Base-by-base conservation (phyloP, 2,888 invertebrate species). In the Pyrochroa serraticornis region DNA sequence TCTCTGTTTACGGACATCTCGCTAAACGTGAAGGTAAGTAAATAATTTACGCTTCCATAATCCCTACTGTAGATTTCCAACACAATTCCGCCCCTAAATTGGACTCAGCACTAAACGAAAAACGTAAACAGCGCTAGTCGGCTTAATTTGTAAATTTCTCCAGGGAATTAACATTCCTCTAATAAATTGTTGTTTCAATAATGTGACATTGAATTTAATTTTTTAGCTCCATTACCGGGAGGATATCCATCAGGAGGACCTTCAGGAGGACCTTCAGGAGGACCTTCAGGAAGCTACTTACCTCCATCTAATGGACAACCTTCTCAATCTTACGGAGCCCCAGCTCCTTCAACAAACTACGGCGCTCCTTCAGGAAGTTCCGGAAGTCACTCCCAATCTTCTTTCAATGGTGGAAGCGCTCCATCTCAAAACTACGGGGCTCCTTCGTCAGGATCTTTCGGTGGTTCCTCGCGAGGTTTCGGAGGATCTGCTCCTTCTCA, bases 1-100 rank as follows among this genome's bases (percentile, higher is more conserved):
- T 64, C 63, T 63, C 69, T 38, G 39, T 58, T 10, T 67, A 63
- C 22, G 65, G 64, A 43, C 67, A 64, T 43, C 66, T 71, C 51
- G 55, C 66, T 56, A 74, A 71, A 63, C 71, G 74, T 59, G 74
- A 74, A 41, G 74, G 74, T 74, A 62, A 67, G 69, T 64, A 36
- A 30, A 22, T 22, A 22, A 22, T 22, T 32, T 32, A 31, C 3
- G 30, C 7, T 34, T 45, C 9, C 6, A 41, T 41, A 12, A 22
- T 22, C 22, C 22, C 22, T 22, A 22, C 22, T 36, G 9, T 36
- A 6, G 5, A 14, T 14, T 7, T 3, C 7, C 7, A 7, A 13
- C 34, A 9, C 10, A 5, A 36, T 36, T 36, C 2, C 10, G 9
- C 36, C 36, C n/a, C 10, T 9, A 36, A 36, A 10, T 10, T 36